Base-by-base conservation (phyloP, 1,140 invertebrate species). In the Euwallacea fornicatus region DNA sequence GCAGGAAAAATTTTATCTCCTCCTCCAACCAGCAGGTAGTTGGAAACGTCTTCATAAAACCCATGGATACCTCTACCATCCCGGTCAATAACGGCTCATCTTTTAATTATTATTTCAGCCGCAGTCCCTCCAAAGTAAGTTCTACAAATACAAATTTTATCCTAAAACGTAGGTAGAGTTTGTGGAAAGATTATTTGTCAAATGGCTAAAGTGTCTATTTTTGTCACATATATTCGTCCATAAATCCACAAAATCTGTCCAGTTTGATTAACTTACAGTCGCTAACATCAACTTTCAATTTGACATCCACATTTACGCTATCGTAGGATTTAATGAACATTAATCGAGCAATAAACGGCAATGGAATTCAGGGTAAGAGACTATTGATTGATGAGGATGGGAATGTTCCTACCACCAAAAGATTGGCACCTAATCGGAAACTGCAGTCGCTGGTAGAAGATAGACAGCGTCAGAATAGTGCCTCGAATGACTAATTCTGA, bases 51-150 rank as follows among this genome's bases (percentile, higher is more conserved):
- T 65, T 86, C 88, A 58, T 88, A 85, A 7, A 82, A 90, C 66
- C 85, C 83, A 75, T 83, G 80, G 16, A 85, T 85, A 74, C 79
- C 77, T 71, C 80, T 42, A 69, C 78, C 74, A 65, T 76, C 75
- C 63, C 77, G 76, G 3, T 42, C 0, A 50, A 46, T 15, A 68
- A 84, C 85, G 84, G 86, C 15, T 85, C 88, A 61, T 88, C 88
- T 71, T 83, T 94, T 73, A 90, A 89, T 56, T 98, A 96, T 83
- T 90, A 89, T 73, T 95, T 98, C 81, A 93, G 90, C 80, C 87
- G 89, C 66, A 97, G 95, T 83, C 94, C 95, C 11, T 92, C 93
- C 67, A 95, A 95, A 88, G 93, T 95, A 84, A 80, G 77, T 77
- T 50, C 53, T 42, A 66, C 4, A 4, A 33, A 33, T 2, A 4